Conservation (phyloP, 1,140 invertebrate species). For the Campoletis sonorensis region DNA sequence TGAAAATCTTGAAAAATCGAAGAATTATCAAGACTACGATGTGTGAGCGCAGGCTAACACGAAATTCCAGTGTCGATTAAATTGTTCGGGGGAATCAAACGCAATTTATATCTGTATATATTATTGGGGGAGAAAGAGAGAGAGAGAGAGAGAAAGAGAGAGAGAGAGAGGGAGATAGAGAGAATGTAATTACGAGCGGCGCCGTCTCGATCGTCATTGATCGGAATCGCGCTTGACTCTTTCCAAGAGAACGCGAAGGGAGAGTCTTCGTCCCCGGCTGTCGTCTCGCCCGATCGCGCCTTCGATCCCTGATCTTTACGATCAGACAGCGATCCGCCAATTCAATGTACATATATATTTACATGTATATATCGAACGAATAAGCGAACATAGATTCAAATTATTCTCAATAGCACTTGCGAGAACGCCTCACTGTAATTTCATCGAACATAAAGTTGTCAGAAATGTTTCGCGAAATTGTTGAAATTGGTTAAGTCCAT, state of each 20-base stretch:
- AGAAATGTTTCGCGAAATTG: neutral
- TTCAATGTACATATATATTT: conserved; percentile 5
- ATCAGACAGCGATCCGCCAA: conserved; percentile 19
- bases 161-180: neutral
- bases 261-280: conserved; percentile 11
- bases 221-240: conserved; percentile 34
- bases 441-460: neutral
- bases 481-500: no score
- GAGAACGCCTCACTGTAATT: neutral
- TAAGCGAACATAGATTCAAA: neutral
- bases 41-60: conserved; percentile 28
- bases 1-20: conserved; percentile 14
- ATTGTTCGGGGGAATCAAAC: conserved; percentile 32
- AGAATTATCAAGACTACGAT: conserved; percentile 34
- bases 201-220: conserved; percentile 41
- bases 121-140: neutral
- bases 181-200: conserved; percentile 38
- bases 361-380: neutral
- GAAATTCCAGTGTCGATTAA: conserved; percentile 51
- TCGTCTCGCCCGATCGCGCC: conserved; percentile 18
- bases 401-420: neutral
- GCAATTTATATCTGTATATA: neutral
- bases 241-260: neutral
- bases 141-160: conserved; percentile 3
- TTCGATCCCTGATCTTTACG: conserved; percentile 14